Evolutionary conservation across 2,888 invertebrate species (phyloP).

Genomic region (Cephus rjabovi): DNA sequence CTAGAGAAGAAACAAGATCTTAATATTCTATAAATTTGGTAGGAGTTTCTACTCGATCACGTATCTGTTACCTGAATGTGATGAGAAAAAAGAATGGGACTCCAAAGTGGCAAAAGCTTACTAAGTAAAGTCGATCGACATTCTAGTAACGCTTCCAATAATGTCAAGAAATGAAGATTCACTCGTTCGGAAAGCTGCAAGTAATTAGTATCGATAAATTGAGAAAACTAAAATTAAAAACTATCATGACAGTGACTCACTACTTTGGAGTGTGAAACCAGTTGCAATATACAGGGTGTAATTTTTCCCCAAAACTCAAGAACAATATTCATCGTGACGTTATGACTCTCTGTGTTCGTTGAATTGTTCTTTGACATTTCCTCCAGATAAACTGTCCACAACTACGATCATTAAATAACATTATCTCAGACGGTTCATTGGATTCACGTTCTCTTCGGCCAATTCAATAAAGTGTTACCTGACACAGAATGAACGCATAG

Average conservation of each 20-base stretch:
- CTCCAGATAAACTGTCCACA: constrained; percentile 99
- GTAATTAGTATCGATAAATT: constrained; percentile 17
- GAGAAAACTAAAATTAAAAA: neutral
- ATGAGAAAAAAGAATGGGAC: constrained; percentile 94
- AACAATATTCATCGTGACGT: constrained; percentile 82
- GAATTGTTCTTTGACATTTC: constrained; percentile 78
- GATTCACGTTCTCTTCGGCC: neutral
- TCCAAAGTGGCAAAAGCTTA: constrained; percentile 95
- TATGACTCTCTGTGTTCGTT: constrained; percentile 78
- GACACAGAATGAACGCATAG: constrained; percentile 97
- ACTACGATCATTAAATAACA: constrained; percentile 62
- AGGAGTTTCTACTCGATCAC: neutral
- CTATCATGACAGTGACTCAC: constrained; percentile 69
- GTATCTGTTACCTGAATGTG: constrained; percentile 75
- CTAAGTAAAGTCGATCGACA: constrained; percentile 93
- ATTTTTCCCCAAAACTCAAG: constrained; percentile 99
- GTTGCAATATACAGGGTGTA: constrained; percentile 93
- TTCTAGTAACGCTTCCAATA: constrained; percentile 94
- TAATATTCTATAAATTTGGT: neutral
- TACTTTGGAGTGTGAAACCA: constrained; percentile 91
- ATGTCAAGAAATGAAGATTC: constrained; percentile 93
- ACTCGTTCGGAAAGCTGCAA: constrained; percentile 95
- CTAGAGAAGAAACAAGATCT: constrained; percentile 67
- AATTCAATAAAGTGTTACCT: constrained; percentile 69
- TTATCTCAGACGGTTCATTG: neutral